Evolutionary conservation across 2,797 vertebrate species (phyloP).

Genomic region (Sternotherus odoratus): DNA sequence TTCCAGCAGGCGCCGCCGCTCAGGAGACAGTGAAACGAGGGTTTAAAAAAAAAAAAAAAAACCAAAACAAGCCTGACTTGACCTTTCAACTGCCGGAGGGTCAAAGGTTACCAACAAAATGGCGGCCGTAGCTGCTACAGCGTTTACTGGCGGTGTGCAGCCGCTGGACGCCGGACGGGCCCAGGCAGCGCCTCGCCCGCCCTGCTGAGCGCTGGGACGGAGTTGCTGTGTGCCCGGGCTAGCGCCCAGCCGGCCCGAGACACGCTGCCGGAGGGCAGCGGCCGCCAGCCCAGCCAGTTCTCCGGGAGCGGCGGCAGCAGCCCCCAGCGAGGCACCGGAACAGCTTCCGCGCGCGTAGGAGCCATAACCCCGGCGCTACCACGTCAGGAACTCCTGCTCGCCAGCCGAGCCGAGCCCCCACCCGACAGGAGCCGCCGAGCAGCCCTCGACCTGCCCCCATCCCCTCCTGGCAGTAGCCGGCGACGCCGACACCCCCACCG

Average conservation of each 20-base stretch:
- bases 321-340: background rate
- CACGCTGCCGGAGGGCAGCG: background rate
- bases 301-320: too few relatives aligned
- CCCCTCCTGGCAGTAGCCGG: background rate
- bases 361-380: background rate
- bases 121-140: slow-evolving; percentile 46
- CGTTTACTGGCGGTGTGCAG: background rate
- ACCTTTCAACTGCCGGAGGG: slow-evolving; percentile 67
- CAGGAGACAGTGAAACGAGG: fast-evolving
- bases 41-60: fast-evolving
- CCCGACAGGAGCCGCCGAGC: background rate
- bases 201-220: background rate
- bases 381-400: background rate
- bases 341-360: background rate
- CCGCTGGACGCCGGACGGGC: background rate
- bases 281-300: background rate
- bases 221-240: background rate
- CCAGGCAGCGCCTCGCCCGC: too few relatives aligned
- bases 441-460: too few relatives aligned
- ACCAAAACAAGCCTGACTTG: too few relatives aligned
- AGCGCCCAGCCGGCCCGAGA: background rate
- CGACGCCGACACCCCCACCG: background rate
- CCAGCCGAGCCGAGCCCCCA: background rate
- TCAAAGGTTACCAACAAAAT: slow-evolving; percentile 83
- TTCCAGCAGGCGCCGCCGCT: fast-evolving